phyloP scores from a whole-genome alignment of 2,113 vertebrate genomes.

The Esox niger region DNA sequence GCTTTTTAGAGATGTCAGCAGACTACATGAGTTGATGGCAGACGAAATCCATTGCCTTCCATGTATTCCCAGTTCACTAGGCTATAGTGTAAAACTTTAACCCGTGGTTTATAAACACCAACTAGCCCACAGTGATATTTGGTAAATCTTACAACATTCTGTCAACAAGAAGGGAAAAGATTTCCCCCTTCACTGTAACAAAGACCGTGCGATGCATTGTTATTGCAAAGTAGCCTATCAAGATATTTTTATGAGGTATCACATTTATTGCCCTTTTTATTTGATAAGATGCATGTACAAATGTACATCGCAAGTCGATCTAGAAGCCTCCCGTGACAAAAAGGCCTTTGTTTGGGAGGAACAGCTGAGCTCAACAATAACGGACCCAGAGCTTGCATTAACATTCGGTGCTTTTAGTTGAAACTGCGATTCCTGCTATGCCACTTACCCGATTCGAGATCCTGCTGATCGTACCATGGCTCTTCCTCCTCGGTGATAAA shows the following conservation, averaged over 20 bases:
- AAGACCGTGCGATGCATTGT: not conserved
- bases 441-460: constrained; percentile 92
- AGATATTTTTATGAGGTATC: not conserved
- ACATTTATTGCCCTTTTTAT: not conserved
- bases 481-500: constrained; percentile 93
- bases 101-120: not conserved
- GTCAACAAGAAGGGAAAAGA: not conserved
- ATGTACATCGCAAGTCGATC: not conserved
- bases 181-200: constrained; percentile 1
- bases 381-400: constrained; percentile 35
- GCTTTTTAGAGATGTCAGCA: not conserved
- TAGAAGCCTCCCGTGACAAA: not conserved
- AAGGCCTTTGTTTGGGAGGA: constrained; percentile 44
- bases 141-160: not conserved
- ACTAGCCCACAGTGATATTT: not conserved
- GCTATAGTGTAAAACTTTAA: not conserved
- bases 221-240: not conserved
- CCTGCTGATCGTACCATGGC: constrained; percentile 96
- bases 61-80: too few species aligned
- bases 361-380: constrained; percentile 30
- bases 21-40: not conserved
- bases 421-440: not conserved
- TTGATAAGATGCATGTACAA: not conserved
- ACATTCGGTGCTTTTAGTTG: constrained; percentile 8
- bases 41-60: not conserved